Base-by-base conservation (phyloP, 2,113 vertebrate genomes). In the Chionodraco myersi region DNA sequence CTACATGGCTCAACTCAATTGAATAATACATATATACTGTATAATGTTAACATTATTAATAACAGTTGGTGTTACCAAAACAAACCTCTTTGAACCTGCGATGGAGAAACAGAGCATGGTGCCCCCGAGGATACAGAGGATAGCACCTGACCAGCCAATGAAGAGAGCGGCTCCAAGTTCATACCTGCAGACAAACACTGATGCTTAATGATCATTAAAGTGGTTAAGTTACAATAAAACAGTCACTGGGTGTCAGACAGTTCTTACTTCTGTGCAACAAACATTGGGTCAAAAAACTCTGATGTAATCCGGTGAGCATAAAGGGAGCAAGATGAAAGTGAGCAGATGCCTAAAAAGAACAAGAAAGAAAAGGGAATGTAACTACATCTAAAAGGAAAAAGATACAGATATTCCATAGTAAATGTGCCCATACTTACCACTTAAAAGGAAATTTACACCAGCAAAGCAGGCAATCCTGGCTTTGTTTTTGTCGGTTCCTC, bases 201-300 rank as follows among this genome's bases (percentile, higher is more conserved):
- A 18, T n/a, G 53, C 9, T 74, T 66, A 57, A 65, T 8, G 14
- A 11, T n/a, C 10, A 18, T 34, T 10, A 41, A 44, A 16, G 48
- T 34, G 12, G n/a, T 36, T 15, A 9, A 21, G 16, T 54, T 1
- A 30, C 1, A 51, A 26, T 58, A 6, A 66, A 66, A 23, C 0
- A n/a, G 6, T 51, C 3, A 41, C 14, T 14, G 6, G 10, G 4
- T 13, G 26, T 11, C 0, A 66, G 5, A 18, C 16, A 1, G 3
- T 84, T 95, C 97, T 95, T 95, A 99, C 98, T 99, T 99, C 93
- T 98, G 97, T 76, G 96, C 96, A 77, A 98, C 63, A 92, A 83
- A 97, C 91, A 95, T 92, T 34, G 97, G 98, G 80, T 99, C 96
- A 84, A 98, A 99, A 94, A 98, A 99, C 82, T 99, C 98, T 1